Percentiles rank a stretch among this genome's conserved stretches.
phyloP scores from a whole-genome alignment of 2,888 invertebrate genomes.

The Orthosia gracilis region DNA sequence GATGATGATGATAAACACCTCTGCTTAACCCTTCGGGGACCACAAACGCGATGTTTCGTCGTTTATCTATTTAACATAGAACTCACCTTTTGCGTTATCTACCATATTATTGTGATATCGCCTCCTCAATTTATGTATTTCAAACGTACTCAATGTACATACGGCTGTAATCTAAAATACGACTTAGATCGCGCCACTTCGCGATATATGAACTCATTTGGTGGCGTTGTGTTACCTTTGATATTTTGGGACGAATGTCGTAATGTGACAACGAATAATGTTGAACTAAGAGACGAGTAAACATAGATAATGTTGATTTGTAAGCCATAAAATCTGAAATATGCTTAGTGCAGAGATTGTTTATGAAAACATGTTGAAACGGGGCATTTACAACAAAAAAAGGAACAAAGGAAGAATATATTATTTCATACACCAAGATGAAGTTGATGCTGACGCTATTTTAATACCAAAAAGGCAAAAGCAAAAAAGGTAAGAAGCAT shows the following conservation, averaged over 20 bases:
- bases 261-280: conserved; percentile 25
- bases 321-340: not conserved
- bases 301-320: not conserved
- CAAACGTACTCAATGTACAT: conserved; percentile 28
- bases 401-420: too few species aligned
- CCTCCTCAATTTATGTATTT: conserved; percentile 36
- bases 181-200: conserved; percentile 40
- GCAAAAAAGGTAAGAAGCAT: too few species aligned
- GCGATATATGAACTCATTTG: conserved; percentile 52
- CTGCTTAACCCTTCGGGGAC: too few species aligned
- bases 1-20: too few species aligned
- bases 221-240: conserved; percentile 34
- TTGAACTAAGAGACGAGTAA: not conserved
- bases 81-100: conserved; percentile 8
- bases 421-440: too few species aligned
- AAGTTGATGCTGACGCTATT: too few species aligned
- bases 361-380: too few species aligned
- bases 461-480: too few species aligned
- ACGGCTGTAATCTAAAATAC: conserved; percentile 51
- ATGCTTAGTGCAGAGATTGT: too few species aligned
- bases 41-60: too few species aligned
- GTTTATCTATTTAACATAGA: too few species aligned
- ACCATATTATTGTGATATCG: not conserved
- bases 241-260: conserved; percentile 25
- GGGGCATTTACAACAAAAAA: too few species aligned